Evolutionary conservation across 2,797 vertebrate genomes (phyloP).

Genomic region (Sebastes matsubarae): DNA sequence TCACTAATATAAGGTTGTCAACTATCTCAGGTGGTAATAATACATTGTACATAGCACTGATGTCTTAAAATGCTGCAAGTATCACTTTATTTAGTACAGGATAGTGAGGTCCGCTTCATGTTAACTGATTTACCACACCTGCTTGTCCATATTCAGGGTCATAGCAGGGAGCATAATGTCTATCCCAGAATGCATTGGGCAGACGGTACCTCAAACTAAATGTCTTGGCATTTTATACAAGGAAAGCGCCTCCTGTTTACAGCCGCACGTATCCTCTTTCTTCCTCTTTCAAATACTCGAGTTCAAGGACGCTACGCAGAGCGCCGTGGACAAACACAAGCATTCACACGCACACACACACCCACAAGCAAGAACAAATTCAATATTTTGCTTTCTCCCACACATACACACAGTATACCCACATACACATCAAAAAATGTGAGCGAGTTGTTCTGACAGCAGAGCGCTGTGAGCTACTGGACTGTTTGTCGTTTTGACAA

Average conservation of each 20-base stretch:
- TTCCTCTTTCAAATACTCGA: slow-evolving; percentile 3
- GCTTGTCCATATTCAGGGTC: neutral
- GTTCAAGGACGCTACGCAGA: slow-evolving; percentile 47
- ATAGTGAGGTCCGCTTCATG: neutral
- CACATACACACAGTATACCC: neutral
- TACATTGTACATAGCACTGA: neutral
- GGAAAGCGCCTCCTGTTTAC: slow-evolving; percentile 8
- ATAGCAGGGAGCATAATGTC: neutral
- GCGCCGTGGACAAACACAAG: slow-evolving; percentile 11
- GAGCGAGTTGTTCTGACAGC: slow-evolving; percentile 53
- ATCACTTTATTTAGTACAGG: neutral
- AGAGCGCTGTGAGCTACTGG: slow-evolving; percentile 39
- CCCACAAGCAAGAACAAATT: neutral
- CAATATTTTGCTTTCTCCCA: slow-evolving; percentile 10
- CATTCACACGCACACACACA: neutral
- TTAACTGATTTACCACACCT: neutral
- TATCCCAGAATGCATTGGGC: neutral
- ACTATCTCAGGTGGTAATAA: neutral
- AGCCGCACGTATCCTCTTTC: slow-evolving; percentile 1
- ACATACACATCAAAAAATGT: slow-evolving; percentile 9
- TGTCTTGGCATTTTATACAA: slow-evolving; percentile 11
- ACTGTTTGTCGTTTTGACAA: slow-evolving; percentile 42
- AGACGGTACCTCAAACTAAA: neutral
- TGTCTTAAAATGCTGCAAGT: neutral
- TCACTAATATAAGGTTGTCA: too few species aligned